Evolutionary conservation across 2,797 vertebrate species (phyloP).

Genomic region (Coregonus sp.): DNA sequence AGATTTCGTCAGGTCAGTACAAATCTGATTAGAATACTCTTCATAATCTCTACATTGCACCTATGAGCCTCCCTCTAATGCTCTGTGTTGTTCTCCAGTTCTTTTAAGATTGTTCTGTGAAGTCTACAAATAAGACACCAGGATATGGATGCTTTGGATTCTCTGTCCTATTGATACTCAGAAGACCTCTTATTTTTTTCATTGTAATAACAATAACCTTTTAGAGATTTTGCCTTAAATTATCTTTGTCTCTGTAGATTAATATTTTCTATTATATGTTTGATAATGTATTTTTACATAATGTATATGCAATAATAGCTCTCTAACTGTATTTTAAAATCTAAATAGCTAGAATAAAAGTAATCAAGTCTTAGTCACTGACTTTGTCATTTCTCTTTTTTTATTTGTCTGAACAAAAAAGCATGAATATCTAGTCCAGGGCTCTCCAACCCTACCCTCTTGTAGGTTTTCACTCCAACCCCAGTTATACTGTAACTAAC

Average conservation of each 20-base stretch:
- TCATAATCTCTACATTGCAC: not conserved
- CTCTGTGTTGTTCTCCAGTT: constrained; percentile 74
- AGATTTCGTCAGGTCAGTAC: constrained; percentile 89
- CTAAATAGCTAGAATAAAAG: constrained; percentile 36
- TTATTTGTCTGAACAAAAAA: not conserved
- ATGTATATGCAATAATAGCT: constrained; percentile 32
- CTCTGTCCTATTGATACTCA: constrained; percentile 33
- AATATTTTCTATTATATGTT: constrained; percentile 29
- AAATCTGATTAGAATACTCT: not conserved
- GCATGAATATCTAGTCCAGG: too few species aligned
- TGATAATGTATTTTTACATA: constrained; percentile 39
- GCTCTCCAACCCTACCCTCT: too few species aligned
- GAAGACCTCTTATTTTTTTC: constrained; percentile 36
- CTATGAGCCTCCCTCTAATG: constrained; percentile 7
- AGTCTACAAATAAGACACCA: constrained; percentile 12
- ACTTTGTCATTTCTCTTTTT: not conserved
- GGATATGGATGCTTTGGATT: constrained; percentile 11
- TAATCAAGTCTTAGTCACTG: not conserved
- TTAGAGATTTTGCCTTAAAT: constrained; percentile 46
- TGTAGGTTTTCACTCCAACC: too few species aligned
- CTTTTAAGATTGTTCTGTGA: constrained; percentile 98
- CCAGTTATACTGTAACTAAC: too few species aligned
- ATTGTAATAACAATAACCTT: constrained; percentile 16
- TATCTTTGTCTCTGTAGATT: constrained; percentile 15
- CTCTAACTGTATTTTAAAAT: constrained; percentile 14